These are phyloP conservation scores for Sinhomidia bicolor DNA, from an alignment of 2,888 invertebrate genomes.

Conservation along the genomic window DNA sequence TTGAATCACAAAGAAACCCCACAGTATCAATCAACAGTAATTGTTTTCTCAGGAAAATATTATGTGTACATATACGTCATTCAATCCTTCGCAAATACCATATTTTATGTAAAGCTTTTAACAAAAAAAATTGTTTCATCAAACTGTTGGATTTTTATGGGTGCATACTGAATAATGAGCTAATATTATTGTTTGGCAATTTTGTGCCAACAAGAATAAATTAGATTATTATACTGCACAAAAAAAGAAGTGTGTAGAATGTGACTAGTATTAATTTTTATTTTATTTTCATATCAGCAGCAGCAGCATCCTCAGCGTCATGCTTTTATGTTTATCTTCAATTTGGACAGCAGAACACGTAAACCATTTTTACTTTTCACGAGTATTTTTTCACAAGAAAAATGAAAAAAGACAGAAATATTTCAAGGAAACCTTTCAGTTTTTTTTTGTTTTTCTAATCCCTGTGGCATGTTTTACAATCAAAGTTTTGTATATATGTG, in stretches of 20 bases:
- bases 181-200: neutral
- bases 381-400: no score
- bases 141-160: no score
- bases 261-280: neutral
- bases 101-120: neutral
- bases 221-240: no score
- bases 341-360: neutral
- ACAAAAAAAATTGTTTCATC: no score
- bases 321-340: neutral
- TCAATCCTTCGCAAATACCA: neutral
- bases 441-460: neutral
- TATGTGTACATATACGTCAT: constrained; percentile 8
- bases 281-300: neutral
- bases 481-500: neutral
- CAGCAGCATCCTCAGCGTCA: no score
- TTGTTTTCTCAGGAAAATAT: constrained; percentile 50
- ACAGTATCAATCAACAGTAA: constrained; percentile 43
- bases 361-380: neutral
- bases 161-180: no score
- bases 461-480: constrained; percentile 5
- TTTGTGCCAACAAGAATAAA: neutral
- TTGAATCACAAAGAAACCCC: constrained; percentile 35
- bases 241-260: neutral
- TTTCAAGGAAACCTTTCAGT: no score
- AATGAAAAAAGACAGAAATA: no score